phyloP scores from a whole-genome alignment of 2,113 vertebrate genomes.

The Leptosomus discolor region DNA sequence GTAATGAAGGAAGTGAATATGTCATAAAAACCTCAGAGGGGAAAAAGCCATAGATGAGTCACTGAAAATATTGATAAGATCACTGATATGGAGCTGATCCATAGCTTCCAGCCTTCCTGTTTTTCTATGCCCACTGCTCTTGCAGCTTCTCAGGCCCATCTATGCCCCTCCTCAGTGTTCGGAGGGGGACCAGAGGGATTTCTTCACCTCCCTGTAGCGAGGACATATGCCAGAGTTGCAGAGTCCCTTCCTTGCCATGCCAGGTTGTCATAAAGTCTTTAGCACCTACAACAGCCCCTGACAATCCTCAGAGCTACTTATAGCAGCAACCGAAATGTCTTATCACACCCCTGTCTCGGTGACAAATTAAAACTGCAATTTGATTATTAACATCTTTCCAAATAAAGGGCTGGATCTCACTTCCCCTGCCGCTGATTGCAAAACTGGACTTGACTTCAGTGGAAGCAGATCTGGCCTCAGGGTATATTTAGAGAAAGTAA shows the following conservation, averaged over 20 bases:
- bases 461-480: neutral
- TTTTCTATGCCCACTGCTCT: constrained; percentile 8
- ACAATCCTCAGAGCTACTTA: constrained; percentile 33
- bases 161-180: neutral
- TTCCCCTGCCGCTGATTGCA: neutral
- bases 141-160: neutral
- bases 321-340: constrained; percentile 2
- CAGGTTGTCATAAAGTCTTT: constrained; percentile 34
- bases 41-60: constrained; percentile 41
- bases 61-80: constrained; percentile 30
- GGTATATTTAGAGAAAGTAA: constrained; percentile 5
- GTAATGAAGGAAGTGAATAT: constrained; percentile 7
- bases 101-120: constrained; percentile 27
- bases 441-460: neutral
- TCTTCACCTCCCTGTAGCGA: neutral
- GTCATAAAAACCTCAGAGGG: neutral
- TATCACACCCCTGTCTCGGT: constrained; percentile 13
- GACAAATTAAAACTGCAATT: constrained; percentile 51
- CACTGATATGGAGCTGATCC: neutral
- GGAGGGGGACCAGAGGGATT: neutral
- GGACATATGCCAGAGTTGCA: constrained; percentile 22
- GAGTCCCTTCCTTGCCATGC: neutral
- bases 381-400: constrained; percentile 22
- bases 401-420: neutral
- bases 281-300: constrained; percentile 17